These are phyloP conservation scores for Ichneumoninae sp. DNA, from an alignment of 2,888 invertebrate species.

Conservation along the genomic window DNA sequence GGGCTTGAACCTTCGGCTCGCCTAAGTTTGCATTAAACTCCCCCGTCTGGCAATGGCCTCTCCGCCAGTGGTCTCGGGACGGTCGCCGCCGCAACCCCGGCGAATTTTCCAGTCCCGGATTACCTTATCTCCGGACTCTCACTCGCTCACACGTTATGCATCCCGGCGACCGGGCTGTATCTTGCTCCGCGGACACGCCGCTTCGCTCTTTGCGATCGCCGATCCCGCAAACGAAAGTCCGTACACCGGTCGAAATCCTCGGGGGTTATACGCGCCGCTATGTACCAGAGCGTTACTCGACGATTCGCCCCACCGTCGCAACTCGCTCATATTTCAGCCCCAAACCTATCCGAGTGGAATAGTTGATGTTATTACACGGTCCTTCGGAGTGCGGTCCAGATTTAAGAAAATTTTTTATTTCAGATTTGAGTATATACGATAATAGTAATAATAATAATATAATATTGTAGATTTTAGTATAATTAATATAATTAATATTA, in stretches of 20 bases:
- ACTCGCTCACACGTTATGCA: constrained; percentile 73
- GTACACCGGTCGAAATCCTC: constrained; percentile 54
- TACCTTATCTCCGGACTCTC: constrained; percentile 83
- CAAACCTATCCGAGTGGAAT: not conserved
- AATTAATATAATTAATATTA: too few relatives aligned
- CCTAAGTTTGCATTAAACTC: constrained; percentile 71
- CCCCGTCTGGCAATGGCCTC: constrained; percentile 47
- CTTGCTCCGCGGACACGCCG: constrained; percentile 31
- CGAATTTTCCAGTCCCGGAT: constrained; percentile 79
- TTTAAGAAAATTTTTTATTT: too few relatives aligned
- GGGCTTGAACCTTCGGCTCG: constrained; percentile 63
- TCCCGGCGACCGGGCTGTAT: constrained; percentile 55
- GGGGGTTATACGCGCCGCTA: constrained; percentile 55
- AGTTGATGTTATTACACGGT: constrained; percentile 24
- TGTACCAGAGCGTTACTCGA: constrained; percentile 75
- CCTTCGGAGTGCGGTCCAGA: not conserved
- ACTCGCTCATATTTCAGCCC: not conserved
- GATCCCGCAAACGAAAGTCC: constrained; percentile 76
- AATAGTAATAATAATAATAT: too few relatives aligned
- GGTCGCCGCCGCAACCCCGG: constrained; percentile 55
- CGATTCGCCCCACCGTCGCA: constrained; percentile 72
- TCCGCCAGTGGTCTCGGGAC: constrained; percentile 55
- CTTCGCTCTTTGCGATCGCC: constrained; percentile 34
- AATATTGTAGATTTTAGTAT: too few relatives aligned
- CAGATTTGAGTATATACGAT: too few relatives aligned